Evolutionary conservation across 2,797 vertebrate species (phyloP).

Genomic region (Capromys pilorides): DNA sequence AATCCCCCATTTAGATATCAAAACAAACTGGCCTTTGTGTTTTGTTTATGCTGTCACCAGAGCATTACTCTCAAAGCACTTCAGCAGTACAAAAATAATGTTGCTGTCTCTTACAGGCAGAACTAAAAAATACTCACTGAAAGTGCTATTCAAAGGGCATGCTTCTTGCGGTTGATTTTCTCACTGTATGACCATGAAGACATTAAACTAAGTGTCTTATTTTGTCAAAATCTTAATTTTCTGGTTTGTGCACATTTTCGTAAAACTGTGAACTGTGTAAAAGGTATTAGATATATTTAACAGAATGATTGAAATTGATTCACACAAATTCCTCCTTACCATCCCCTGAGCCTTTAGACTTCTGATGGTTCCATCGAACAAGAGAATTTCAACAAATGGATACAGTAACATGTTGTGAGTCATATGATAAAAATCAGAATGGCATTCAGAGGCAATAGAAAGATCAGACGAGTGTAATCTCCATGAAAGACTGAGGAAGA

Average conservation of each 20-base stretch:
- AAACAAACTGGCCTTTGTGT: conserved; percentile 87
- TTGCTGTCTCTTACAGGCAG: conserved; percentile 60
- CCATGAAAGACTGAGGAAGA: neutral
- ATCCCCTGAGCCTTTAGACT: neutral
- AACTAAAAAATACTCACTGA: conserved; percentile 56
- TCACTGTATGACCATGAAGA: neutral
- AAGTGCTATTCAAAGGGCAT: conserved; percentile 20
- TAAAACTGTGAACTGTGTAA: neutral
- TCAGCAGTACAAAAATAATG: conserved; percentile 78
- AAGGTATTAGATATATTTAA: neutral
- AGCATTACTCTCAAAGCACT: conserved; percentile 77
- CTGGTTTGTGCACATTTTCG: neutral
- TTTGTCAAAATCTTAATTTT: neutral
- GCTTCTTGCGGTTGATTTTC: conserved; percentile 40
- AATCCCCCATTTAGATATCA: conserved; percentile 81
- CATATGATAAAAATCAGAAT: neutral
- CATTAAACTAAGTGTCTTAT: neutral
- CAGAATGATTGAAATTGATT: neutral
- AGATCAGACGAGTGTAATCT: neutral
- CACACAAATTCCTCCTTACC: neutral
- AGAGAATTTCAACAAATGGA: neutral
- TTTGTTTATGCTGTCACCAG: conserved; percentile 77
- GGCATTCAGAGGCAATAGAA: conserved; percentile 29
- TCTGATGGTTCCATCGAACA: neutral
- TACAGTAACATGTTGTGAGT: neutral